Evolutionary conservation across 2,888 invertebrate genomes (phyloP).

Genomic region (Patella ulyssiponensis): DNA sequence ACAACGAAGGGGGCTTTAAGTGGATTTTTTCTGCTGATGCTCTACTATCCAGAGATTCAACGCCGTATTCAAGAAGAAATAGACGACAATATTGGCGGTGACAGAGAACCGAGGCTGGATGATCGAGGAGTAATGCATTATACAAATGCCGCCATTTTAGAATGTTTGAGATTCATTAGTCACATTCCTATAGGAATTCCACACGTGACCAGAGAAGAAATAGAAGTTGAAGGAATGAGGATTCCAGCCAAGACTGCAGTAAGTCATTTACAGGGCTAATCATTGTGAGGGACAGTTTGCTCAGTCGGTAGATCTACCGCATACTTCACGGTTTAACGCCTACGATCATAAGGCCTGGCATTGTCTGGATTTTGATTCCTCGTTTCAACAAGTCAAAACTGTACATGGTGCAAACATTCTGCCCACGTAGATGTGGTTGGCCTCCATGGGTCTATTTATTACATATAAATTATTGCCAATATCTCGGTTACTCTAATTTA

Average conservation of each 20-base stretch:
- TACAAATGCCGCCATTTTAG: not conserved
- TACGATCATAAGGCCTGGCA: too few species aligned
- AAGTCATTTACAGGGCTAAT: not conserved
- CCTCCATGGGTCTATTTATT: too few species aligned
- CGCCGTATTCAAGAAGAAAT: slow-evolving; percentile 2
- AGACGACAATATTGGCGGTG: not conserved
- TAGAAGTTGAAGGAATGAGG: not conserved
- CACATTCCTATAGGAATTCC: not conserved
- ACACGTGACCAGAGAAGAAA: not conserved
- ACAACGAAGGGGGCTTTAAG: not conserved
- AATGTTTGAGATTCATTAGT: not conserved
- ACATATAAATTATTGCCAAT: too few species aligned
- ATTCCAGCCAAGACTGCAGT: not conserved
- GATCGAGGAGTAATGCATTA: not conserved
- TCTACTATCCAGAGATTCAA: not conserved
- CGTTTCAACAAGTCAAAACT: too few species aligned
- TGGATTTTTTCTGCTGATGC: not conserved
- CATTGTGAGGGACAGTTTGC: too few species aligned
- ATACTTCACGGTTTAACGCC: too few species aligned
- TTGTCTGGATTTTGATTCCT: too few species aligned
- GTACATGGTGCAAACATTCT: too few species aligned
- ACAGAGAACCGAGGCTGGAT: not conserved
- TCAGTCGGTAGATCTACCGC: too few species aligned
- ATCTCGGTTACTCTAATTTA: too few species aligned
- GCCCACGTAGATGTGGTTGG: too few species aligned